Evolutionary conservation across 2,888 invertebrate species (phyloP).

Genomic region (Xiphydria camelus): DNA sequence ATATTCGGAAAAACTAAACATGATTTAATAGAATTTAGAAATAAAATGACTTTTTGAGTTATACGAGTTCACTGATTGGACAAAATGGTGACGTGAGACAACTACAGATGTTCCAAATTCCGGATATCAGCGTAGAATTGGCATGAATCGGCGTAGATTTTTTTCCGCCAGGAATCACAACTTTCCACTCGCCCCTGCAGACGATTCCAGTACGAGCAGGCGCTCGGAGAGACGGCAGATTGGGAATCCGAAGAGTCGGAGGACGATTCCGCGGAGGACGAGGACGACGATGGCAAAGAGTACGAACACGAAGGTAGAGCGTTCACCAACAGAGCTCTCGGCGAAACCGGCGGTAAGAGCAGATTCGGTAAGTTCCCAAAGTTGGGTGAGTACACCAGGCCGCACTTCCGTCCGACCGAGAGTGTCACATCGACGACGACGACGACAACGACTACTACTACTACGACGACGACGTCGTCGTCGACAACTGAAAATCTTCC

Average conservation of each 20-base stretch:
- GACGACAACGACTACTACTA: slow-evolving; percentile 51
- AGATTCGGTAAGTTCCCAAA: slow-evolving; percentile 18
- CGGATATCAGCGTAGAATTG: too few relatives aligned
- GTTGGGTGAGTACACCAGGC: slow-evolving; percentile 8
- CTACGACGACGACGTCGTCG: slow-evolving; percentile 44
- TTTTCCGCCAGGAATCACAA: too few relatives aligned
- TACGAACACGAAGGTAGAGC: slow-evolving; percentile 29
- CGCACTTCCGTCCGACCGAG: slow-evolving; percentile 19
- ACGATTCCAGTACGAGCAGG: slow-evolving; percentile 34
- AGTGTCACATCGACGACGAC: slow-evolving; percentile 33
- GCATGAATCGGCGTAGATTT: too few relatives aligned
- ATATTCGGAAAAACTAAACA: too few relatives aligned
- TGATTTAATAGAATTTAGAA: too few relatives aligned
- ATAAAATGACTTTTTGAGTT: too few relatives aligned
- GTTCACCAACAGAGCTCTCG: slow-evolving; percentile 31
- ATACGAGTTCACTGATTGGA: too few relatives aligned
- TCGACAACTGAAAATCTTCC: slow-evolving; percentile 46
- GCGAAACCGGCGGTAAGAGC: slow-evolving; percentile 28
- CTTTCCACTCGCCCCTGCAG: too few relatives aligned
- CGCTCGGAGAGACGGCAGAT: background rate
- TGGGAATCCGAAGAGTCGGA: slow-evolving; percentile 3
- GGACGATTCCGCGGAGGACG: slow-evolving; percentile 31
- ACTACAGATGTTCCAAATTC: too few relatives aligned
- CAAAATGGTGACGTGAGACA: too few relatives aligned
- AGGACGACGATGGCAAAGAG: slow-evolving; percentile 8